These are phyloP conservation scores for Acromyrmex heyeri DNA, from an alignment of 1,140 invertebrate species.

Conservation along the genomic window DNA sequence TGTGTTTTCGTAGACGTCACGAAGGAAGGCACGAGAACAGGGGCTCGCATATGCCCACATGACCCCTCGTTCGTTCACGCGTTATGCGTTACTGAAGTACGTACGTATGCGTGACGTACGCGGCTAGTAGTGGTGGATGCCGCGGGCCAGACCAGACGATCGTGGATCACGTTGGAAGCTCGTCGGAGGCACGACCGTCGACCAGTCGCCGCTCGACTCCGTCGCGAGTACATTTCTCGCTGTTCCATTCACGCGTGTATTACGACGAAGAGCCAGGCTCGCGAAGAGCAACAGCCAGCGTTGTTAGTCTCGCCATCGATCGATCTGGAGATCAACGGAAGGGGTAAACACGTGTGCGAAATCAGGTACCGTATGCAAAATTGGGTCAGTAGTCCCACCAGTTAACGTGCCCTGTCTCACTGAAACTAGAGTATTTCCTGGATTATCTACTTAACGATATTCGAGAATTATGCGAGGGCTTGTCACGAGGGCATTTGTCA, in stretches of 20 bases:
- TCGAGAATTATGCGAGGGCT: not conserved
- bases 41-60: not conserved
- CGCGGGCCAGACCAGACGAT: conserved; percentile 59
- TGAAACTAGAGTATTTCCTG: not conserved
- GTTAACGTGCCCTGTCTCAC: not conserved
- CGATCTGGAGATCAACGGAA: conserved; percentile 8
- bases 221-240: conserved; percentile 73
- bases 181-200: conserved; percentile 74
- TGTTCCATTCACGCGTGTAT: conserved; percentile 72
- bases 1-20: conserved; percentile 16
- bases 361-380: conserved; percentile 26
- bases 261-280: conserved; percentile 36
- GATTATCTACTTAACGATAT: conserved; percentile 28
- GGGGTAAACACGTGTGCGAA: conserved; percentile 14
- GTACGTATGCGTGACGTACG: not conserved
- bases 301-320: conserved; percentile 40
- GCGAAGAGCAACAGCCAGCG: conserved; percentile 38
- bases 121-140: conserved; percentile 17
- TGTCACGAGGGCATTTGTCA: not conserved
- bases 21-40: not conserved
- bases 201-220: conserved; percentile 64
- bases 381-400: conserved; percentile 9
- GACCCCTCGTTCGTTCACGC: conserved; percentile 2
- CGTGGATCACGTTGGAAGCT: conserved; percentile 70
- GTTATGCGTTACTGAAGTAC: not conserved